phyloP scores from a whole-genome alignment of 1,140 invertebrate species.

The Oreohelix idahoensis region DNA sequence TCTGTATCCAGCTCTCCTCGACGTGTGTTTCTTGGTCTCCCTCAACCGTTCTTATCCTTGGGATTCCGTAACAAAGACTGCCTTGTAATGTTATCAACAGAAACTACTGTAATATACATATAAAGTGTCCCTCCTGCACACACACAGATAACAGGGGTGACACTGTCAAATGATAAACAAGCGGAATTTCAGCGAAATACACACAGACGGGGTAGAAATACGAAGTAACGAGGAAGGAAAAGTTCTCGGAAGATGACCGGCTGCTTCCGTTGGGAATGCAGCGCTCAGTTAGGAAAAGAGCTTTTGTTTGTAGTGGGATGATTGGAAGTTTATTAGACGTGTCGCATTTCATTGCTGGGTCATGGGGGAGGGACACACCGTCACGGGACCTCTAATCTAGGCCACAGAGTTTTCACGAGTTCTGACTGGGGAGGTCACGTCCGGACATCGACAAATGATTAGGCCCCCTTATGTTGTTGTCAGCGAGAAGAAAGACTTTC shows the following conservation, averaged over 20 bases:
- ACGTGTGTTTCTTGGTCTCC: too few species aligned
- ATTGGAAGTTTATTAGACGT: slow-evolving; percentile 49
- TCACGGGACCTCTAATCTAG: neutral
- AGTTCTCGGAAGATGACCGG: slow-evolving; percentile 10
- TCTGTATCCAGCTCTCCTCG: too few species aligned
- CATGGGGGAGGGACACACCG: neutral
- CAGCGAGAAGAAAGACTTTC: slow-evolving; percentile 8
- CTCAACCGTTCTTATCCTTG: too few species aligned
- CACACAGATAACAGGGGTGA: too few species aligned
- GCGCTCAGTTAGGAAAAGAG: slow-evolving; percentile 41
- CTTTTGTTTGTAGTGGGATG: slow-evolving; percentile 45
- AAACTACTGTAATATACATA: too few species aligned
- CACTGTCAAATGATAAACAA: too few species aligned
- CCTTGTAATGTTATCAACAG: too few species aligned
- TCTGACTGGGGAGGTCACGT: neutral
- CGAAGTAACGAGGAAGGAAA: neutral
- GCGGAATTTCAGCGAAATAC: too few species aligned
- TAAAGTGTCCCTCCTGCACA: too few species aligned
- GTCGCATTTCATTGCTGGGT: slow-evolving; percentile 33
- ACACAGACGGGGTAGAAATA: neutral
- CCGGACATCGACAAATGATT: slow-evolving; percentile 19
- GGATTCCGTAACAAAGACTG: too few species aligned
- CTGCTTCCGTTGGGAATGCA: slow-evolving; percentile 10
- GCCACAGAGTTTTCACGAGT: slow-evolving; percentile 1
- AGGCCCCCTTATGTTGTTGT: slow-evolving; percentile 16